phyloP scores from a whole-genome alignment of 2,797 vertebrate species.

The Falco biarmicus region DNA sequence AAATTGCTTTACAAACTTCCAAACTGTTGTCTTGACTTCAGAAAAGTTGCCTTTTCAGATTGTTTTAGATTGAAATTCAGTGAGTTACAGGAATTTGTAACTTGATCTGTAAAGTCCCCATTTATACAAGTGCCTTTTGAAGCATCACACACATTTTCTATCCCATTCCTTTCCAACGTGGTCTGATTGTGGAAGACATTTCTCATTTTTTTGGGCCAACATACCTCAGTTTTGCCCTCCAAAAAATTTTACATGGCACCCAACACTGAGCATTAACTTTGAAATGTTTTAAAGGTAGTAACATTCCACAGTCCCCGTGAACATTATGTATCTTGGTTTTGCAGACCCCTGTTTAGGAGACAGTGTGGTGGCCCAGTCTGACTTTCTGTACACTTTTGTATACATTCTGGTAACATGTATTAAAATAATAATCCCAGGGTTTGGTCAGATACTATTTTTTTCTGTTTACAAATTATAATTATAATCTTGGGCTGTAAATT shows the following conservation, averaged over 20 bases:
- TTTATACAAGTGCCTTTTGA: neutral
- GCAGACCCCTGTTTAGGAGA: neutral
- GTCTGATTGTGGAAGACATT: neutral
- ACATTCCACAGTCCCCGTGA: neutral
- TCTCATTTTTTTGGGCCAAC: neutral
- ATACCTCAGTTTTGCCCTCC: neutral
- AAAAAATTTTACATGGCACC: neutral
- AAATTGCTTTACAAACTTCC: neutral
- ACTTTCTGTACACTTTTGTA: neutral
- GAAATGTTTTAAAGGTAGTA: neutral
- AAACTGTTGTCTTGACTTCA: neutral
- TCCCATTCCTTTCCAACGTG: neutral
- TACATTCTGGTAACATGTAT: neutral
- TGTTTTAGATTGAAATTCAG: neutral
- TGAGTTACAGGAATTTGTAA: neutral
- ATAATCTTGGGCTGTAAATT: neutral
- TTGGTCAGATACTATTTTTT: neutral
- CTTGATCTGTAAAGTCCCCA: neutral
- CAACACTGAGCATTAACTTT: neutral
- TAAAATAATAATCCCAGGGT: neutral
- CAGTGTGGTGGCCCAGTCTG: neutral
- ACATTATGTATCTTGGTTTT: neutral
- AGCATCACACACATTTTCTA: neutral
- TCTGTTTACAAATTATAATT: neutral
- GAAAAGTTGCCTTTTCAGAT: neutral